These are phyloP conservation scores for Oceanites oceanicus DNA, from an alignment of 2,113 vertebrate species.

Conservation along the genomic window DNA sequence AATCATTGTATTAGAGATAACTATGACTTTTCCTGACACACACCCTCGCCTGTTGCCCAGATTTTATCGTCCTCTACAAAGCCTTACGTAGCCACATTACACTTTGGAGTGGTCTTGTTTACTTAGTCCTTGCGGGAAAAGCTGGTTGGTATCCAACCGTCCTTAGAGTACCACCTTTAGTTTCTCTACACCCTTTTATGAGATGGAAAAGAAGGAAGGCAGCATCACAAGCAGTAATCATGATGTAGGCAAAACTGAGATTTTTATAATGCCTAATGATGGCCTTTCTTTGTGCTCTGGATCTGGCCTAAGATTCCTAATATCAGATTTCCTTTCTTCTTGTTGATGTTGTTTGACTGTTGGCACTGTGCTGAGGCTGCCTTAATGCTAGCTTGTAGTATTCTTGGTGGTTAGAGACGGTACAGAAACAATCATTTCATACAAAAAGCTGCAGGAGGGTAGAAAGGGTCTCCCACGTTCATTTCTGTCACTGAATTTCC, in stretches of 20 bases:
- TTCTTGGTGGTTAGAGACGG: not conserved
- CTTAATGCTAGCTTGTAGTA: not conserved
- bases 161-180: not conserved
- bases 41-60: fast-evolving
- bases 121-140: not conserved
- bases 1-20: not conserved
- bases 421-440: not conserved
- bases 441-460: not conserved
- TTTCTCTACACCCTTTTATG: not conserved
- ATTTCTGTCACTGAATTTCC: not conserved
- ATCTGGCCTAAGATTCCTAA: not conserved
- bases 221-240: not conserved
- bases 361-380: not conserved
- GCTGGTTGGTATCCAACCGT: fast-evolving
- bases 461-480: not conserved
- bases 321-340: not conserved
- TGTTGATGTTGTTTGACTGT: not conserved
- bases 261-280: not conserved
- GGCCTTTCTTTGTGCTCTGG: not conserved
- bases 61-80: not conserved
- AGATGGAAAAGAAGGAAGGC: not conserved
- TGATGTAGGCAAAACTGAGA: not conserved
- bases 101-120: not conserved
- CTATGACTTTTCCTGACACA: not conserved
- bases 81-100: not conserved